A percentile compares a stretch with the other conserved stretches of the same genome.
phyloP scores from a whole-genome alignment of 2,113 vertebrate species.

The cat (Felis catus) region DNA sequence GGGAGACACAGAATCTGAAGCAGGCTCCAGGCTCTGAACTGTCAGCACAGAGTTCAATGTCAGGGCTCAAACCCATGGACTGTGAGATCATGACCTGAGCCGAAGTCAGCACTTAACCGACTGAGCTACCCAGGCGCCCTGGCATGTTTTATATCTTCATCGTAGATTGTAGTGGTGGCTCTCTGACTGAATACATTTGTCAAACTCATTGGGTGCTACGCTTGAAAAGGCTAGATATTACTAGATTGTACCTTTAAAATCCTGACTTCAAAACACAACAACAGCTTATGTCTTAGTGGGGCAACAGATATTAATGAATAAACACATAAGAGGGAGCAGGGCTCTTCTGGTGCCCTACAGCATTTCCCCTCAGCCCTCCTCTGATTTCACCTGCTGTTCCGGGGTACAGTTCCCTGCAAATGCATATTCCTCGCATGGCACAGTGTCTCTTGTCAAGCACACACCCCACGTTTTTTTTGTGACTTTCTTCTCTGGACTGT shows the following conservation, averaged over 20 bases:
- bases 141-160: background rate
- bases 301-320: background rate
- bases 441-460: background rate
- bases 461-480: background rate
- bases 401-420: background rate
- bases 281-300: background rate
- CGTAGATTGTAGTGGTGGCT: background rate
- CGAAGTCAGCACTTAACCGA: too few species aligned
- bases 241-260: conserved; percentile 14
- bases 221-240: background rate
- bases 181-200: background rate
- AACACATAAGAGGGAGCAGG: background rate
- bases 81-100: too few species aligned
- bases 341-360: background rate
- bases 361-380: background rate
- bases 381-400: background rate
- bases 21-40: too few species aligned
- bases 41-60: too few species aligned
- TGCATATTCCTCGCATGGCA: background rate
- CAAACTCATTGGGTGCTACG: background rate
- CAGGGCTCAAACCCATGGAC: too few species aligned
- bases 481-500: background rate
- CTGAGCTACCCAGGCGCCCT: too few species aligned
- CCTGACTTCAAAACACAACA: background rate
- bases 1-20: too few species aligned